A percentile compares a stretch with the other conserved stretches of the same genome.
Evolutionary conservation across 1,140 invertebrate species (phyloP).

Genomic region (Panagrolaimus sp.): DNA sequence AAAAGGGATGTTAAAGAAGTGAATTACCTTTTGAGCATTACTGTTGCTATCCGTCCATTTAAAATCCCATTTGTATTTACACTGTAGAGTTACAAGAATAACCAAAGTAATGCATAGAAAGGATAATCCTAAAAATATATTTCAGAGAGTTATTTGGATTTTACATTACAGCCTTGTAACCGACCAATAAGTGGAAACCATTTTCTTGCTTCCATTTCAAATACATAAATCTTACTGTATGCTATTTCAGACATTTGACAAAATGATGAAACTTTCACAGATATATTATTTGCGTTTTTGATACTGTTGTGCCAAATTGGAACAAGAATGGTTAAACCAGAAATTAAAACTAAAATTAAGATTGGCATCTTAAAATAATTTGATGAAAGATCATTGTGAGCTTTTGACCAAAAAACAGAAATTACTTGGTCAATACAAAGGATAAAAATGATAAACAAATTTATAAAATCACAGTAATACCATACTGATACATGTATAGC

Average conservation of each 20-base stretch:
- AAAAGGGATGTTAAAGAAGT: no score
- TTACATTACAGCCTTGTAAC: no score
- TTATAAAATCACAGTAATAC: neutral
- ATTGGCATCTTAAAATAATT: slow-evolving; percentile 1
- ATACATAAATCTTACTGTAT: neutral
- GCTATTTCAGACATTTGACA: neutral
- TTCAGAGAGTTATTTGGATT: no score
- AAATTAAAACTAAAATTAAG: neutral
- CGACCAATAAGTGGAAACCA: neutral
- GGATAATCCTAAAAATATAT: neutral
- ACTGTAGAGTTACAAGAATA: slow-evolving; percentile 8
- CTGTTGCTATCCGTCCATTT: slow-evolving; percentile 9
- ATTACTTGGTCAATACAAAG: slow-evolving; percentile 5
- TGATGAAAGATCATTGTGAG: neutral
- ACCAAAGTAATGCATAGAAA: neutral
- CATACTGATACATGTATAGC: neutral
- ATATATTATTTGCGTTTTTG: neutral
- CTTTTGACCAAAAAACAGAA: slow-evolving; percentile 6
- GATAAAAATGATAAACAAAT: neutral
- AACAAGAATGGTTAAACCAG: neutral
- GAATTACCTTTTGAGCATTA: slow-evolving; percentile 8
- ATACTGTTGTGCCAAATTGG: neutral
- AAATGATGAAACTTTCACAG: neutral
- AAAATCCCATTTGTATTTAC: slow-evolving; percentile 2
- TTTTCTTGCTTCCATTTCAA: neutral